Conservation (phyloP, 1,140 invertebrate genomes). For the Thalassaphorura encarpata region DNA sequence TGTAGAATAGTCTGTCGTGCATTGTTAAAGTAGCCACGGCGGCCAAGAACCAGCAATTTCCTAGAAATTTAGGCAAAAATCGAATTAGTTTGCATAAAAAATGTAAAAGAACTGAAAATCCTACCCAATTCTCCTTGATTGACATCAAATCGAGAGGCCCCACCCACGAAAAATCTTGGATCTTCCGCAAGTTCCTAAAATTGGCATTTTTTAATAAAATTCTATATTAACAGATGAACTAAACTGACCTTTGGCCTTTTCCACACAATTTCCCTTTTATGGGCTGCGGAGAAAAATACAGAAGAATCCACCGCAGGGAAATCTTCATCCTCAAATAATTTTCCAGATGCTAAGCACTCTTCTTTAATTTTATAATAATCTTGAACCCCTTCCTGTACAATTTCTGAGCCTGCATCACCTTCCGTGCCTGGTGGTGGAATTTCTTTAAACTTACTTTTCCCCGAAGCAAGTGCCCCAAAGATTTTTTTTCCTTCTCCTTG, state of each 20-base stretch:
- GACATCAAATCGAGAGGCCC: constrained; percentile 90
- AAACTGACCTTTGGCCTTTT: constrained; percentile 50
- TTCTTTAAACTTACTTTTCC: too few species aligned
- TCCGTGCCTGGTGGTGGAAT: too few species aligned
- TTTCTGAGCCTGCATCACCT: too few species aligned
- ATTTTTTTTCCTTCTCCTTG: too few species aligned
- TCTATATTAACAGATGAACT: too few species aligned
- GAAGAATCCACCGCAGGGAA: constrained; percentile 69
- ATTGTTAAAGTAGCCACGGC: constrained; percentile 51
- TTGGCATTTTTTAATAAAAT: too few species aligned
- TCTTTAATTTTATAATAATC: constrained; percentile 62
- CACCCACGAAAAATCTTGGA: constrained; percentile 86
- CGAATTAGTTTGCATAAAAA: background rate
- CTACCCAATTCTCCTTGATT: constrained; percentile 88
- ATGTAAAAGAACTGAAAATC: background rate
- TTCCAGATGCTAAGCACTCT: constrained; percentile 55
- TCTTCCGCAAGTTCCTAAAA: constrained; percentile 74
- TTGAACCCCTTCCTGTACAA: constrained; percentile 47
- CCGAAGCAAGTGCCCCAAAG: too few species aligned
- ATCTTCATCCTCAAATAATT: constrained; percentile 77
- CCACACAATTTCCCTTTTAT: constrained; percentile 71
- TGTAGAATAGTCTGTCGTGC: constrained; percentile 45
- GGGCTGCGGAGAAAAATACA: constrained; percentile 63
- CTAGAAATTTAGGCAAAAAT: constrained; percentile 33
- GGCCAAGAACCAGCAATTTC: constrained; percentile 54